These are phyloP conservation scores for Drosophila funebris DNA, from an alignment of 1,140 invertebrate species.

Conservation along the genomic window DNA sequence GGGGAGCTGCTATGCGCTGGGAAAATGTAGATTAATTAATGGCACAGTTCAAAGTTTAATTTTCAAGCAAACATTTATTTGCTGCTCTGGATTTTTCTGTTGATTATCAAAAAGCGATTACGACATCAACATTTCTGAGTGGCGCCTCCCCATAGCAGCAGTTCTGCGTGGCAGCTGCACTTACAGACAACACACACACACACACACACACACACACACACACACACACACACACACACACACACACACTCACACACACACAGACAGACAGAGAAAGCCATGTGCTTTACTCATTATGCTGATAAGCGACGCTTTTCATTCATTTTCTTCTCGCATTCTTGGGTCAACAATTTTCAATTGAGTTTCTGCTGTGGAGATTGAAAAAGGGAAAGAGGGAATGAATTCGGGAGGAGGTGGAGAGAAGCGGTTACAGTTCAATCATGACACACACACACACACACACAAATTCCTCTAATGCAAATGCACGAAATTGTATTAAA, in stretches of 20 bases:
- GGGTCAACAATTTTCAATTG: conserved; percentile 29
- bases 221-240: conserved; percentile 2
- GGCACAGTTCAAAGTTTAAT: conserved; percentile 81
- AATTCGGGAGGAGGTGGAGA: background rate
- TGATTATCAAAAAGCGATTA: conserved; percentile 71
- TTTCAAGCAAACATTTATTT: conserved; percentile 59
- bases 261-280: conserved; percentile 1
- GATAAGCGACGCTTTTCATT: conserved; percentile 49
- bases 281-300: conserved; percentile 30
- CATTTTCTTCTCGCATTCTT: conserved; percentile 13
- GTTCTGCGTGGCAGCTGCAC: conserved; percentile 34
- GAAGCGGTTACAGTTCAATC: background rate
- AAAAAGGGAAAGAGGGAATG: background rate
- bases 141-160: conserved; percentile 3
- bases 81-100: conserved; percentile 33
- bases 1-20: no score
- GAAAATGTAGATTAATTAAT: conserved; percentile 68
- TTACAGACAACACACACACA: no score
- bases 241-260: background rate
- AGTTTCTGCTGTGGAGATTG: background rate
- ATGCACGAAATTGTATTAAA: background rate
- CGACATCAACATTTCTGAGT: conserved; percentile 67
- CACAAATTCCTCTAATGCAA: conserved; percentile 1
- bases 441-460: conserved; percentile 8
- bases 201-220: conserved; percentile 14